phyloP scores from a whole-genome alignment of 2,888 invertebrate species.

The Mesodorylaimus sp. region DNA sequence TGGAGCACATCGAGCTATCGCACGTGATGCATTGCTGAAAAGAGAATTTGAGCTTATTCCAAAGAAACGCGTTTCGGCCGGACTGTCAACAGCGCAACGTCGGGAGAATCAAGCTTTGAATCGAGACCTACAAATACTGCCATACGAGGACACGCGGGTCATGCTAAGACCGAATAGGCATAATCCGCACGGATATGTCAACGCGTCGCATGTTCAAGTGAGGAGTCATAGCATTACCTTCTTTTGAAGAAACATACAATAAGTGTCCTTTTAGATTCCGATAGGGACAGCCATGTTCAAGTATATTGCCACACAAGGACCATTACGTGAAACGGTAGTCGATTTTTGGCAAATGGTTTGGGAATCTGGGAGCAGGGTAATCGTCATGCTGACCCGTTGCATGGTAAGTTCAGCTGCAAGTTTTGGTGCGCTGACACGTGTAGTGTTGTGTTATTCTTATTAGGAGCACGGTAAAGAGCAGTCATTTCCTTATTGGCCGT shows the following conservation, averaged over 20 bases:
- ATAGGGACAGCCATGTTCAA: slow-evolving; percentile 33
- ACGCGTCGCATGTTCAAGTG: slow-evolving; percentile 74
- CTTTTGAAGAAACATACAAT: background rate
- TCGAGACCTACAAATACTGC: slow-evolving; percentile 53
- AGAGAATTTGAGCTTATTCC: slow-evolving; percentile 63
- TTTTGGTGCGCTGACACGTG: slow-evolving; percentile 11
- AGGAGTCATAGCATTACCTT: slow-evolving; percentile 12
- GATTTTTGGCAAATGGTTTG: slow-evolving; percentile 76
- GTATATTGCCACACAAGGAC: slow-evolving; percentile 61
- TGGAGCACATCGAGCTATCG: too few species aligned
- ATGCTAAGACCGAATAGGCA: slow-evolving; percentile 57
- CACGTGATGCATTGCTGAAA: slow-evolving; percentile 3
- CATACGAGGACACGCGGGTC: slow-evolving; percentile 74
- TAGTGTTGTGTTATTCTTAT: slow-evolving; percentile 5
- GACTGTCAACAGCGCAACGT: slow-evolving; percentile 51
- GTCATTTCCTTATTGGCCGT: slow-evolving; percentile 37
- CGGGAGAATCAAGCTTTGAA: slow-evolving; percentile 46
- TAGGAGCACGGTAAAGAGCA: slow-evolving; percentile 33
- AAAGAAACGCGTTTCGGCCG: slow-evolving; percentile 49
- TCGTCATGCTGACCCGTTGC: slow-evolving; percentile 53
- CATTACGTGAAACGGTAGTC: slow-evolving; percentile 42
- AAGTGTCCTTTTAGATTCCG: background rate
- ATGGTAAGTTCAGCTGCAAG: slow-evolving; percentile 21
- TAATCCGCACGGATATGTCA: slow-evolving; percentile 73
- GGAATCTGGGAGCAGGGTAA: slow-evolving; percentile 63